Evolutionary conservation across 2,888 invertebrate genomes (phyloP).

Genomic region (Microctonus brassicae): DNA sequence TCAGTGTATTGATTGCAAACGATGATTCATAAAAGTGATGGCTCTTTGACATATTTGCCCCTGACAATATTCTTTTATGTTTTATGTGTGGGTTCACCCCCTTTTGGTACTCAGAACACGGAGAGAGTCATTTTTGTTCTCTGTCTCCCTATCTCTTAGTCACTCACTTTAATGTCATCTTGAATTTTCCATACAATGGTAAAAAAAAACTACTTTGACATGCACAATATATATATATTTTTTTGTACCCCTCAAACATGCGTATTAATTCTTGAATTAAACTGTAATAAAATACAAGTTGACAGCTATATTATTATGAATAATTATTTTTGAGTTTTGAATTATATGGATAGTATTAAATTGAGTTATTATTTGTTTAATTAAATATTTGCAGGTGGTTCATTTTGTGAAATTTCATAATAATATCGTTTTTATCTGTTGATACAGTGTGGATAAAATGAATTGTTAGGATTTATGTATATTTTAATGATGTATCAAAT

Average conservation of each 20-base stretch:
- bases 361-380: no score
- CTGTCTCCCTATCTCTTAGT: background rate
- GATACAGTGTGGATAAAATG: background rate
- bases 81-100: background rate
- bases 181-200: background rate
- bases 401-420: no score
- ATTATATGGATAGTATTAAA: no score
- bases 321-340: no score
- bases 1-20: background rate
- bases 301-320: no score
- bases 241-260: no score
- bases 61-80: background rate
- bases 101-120: background rate
- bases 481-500: conserved; percentile 55
- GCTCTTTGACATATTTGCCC: background rate
- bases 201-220: no score
- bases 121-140: background rate
- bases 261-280: no score
- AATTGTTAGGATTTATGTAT: background rate
- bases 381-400: no score
- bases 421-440: background rate
- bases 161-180: background rate
- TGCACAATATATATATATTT: no score
- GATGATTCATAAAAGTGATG: conserved; percentile 5
- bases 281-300: no score